A percentile compares a stretch with the other conserved stretches of the same genome.
These are phyloP conservation scores for Pyrocoelia pectoralis DNA, from an alignment of 2,888 invertebrate genomes.

Conservation along the genomic window DNA sequence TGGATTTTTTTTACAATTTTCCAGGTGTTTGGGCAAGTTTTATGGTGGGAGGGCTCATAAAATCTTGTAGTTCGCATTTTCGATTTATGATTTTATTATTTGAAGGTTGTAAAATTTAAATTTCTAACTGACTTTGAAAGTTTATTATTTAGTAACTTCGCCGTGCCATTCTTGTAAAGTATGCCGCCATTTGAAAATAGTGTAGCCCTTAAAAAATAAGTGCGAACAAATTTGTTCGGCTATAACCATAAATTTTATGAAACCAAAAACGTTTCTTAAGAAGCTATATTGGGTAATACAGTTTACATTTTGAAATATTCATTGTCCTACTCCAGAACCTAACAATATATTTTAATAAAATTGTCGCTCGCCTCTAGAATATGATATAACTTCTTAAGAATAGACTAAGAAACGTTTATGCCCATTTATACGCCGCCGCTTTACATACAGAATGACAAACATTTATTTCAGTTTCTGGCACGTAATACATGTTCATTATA, in stretches of 20 bases:
- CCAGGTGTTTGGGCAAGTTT: slow-evolving; percentile 32
- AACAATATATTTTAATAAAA: slow-evolving; percentile 1
- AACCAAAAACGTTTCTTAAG: background rate
- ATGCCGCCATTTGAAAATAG: background rate
- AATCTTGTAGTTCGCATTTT: slow-evolving; percentile 33
- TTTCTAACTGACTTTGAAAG: background rate
- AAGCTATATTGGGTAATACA: background rate
- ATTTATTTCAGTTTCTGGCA: background rate
- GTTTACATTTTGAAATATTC: slow-evolving; percentile 1
- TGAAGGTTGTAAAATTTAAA: slow-evolving; percentile 16
- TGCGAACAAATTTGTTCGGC: slow-evolving; percentile 10
- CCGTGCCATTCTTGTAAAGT: background rate
- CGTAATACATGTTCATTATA: background rate
- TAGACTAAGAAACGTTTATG: slow-evolving; percentile 1
- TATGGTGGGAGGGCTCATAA: slow-evolving; percentile 15
- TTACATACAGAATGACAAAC: background rate
- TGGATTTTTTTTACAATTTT: slow-evolving; percentile 49
- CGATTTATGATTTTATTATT: slow-evolving; percentile 17
- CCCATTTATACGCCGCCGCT: background rate
- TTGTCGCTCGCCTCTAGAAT: background rate
- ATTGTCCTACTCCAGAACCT: background rate
- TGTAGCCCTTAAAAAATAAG: background rate
- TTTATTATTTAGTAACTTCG: slow-evolving; percentile 9
- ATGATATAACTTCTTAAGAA: background rate
- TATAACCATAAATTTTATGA: slow-evolving; percentile 6